These are phyloP conservation scores for Myotis vivesi DNA, from an alignment of 2,797 vertebrate genomes.

Conservation along the genomic window DNA sequence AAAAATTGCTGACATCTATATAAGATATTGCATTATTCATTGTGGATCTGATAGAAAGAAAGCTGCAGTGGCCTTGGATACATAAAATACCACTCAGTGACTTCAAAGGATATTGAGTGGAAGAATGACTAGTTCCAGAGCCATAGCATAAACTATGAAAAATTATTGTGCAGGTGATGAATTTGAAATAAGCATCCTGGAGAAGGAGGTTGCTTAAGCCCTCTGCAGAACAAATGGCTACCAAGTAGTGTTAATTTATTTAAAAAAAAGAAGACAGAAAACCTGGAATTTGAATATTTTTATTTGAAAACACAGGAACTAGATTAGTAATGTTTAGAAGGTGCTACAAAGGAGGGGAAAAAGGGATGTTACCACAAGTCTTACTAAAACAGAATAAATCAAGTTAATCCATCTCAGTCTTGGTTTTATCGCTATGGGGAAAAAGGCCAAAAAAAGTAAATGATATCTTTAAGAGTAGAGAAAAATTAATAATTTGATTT, in stretches of 20 bases:
- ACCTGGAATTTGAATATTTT: background rate
- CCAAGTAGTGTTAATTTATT: background rate
- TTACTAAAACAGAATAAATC: background rate
- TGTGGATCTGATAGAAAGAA: background rate
- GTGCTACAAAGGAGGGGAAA: background rate
- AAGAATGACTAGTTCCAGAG: background rate
- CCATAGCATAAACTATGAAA: background rate
- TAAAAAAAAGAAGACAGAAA: background rate
- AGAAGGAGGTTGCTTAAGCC: background rate
- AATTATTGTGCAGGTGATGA: background rate
- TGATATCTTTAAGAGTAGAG: background rate
- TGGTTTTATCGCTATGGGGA: background rate
- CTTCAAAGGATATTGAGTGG: background rate
- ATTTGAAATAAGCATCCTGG: background rate
- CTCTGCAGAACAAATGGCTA: background rate
- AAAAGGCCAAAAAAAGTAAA: background rate
- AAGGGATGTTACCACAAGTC: background rate
- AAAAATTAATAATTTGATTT: background rate
- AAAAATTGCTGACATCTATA: background rate
- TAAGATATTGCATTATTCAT: background rate
- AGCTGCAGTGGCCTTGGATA: background rate
- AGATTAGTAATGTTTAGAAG: background rate
- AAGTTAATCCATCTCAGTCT: background rate
- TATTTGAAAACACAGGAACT: background rate
- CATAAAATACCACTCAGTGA: background rate